phyloP scores from a whole-genome alignment of 1,140 invertebrate genomes.

The Caenorhabditis latens region DNA sequence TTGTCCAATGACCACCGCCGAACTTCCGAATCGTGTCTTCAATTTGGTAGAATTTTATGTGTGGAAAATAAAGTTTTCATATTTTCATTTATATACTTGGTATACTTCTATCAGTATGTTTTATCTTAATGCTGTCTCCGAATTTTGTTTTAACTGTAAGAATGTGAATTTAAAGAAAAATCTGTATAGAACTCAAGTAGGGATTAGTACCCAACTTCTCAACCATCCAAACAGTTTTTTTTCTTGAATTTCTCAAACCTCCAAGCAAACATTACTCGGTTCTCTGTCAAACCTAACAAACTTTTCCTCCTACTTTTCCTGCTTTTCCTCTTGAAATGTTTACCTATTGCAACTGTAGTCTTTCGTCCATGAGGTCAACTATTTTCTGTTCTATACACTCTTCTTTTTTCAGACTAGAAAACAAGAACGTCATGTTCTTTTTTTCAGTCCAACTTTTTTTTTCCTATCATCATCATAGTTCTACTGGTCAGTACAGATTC shows the following conservation, averaged over 20 bases:
- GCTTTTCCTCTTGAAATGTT: constrained; percentile 30
- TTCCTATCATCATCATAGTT: constrained; percentile 5
- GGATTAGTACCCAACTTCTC: constrained; percentile 23
- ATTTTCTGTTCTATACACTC: constrained; percentile 28
- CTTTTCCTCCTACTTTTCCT: constrained; percentile 10
- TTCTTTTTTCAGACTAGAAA: not conserved
- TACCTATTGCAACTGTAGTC: constrained; percentile 40
- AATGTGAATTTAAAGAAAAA: not conserved
- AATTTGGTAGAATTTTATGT: not conserved
- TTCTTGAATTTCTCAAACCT: constrained; percentile 27
- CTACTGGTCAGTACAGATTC: not conserved
- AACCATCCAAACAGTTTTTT: constrained; percentile 34
- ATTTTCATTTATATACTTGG: not conserved
- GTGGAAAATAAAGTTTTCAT: not conserved
- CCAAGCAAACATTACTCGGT: constrained; percentile 34
- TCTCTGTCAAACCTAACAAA: constrained; percentile 24
- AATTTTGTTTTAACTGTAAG: too few species aligned
- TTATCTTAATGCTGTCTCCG: not conserved
- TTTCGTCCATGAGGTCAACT: constrained; percentile 22
- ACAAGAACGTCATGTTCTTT: constrained; percentile 9
- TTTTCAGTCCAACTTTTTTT: not conserved
- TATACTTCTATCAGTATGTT: not conserved
- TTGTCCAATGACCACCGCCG: constrained; percentile 6
- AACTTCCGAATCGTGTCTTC: constrained; percentile 47
- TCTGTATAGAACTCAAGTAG: not conserved